Evolutionary conservation across 2,888 invertebrate genomes (phyloP).

Genomic region (Drosophila infuscata): DNA sequence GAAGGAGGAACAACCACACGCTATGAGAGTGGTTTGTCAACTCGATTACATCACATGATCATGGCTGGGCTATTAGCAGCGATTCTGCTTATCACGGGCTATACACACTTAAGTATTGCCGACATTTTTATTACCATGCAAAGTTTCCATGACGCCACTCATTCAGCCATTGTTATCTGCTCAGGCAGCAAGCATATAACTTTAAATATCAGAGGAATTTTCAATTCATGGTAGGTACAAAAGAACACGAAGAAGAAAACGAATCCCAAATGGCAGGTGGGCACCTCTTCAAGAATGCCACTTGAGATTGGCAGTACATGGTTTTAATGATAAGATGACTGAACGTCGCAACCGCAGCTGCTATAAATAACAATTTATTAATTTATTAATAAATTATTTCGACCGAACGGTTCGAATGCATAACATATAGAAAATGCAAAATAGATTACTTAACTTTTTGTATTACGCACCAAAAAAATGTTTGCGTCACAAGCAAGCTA

Average conservation of each 20-base stretch:
- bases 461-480: slow-evolving; percentile 51
- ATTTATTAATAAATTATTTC: not conserved
- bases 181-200: slow-evolving; percentile 41
- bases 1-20: not conserved
- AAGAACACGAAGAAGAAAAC: slow-evolving; percentile 4
- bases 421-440: slow-evolving; percentile 49
- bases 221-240: not conserved
- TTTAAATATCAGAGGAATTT: slow-evolving; percentile 25
- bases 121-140: slow-evolving; percentile 31
- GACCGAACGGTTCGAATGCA: slow-evolving; percentile 34
- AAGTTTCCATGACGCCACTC: slow-evolving; percentile 65
- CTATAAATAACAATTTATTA: slow-evolving; percentile 39
- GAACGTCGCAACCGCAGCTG: not conserved
- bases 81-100: slow-evolving; percentile 8
- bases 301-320: slow-evolving; percentile 42
- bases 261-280: slow-evolving; percentile 25
- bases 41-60: slow-evolving; percentile 52
- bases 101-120: slow-evolving; percentile 18
- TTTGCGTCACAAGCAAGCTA: slow-evolving; percentile 43
- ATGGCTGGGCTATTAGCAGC: not conserved
- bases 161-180: slow-evolving; percentile 39
- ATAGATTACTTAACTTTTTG: slow-evolving; percentile 55
- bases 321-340: slow-evolving; percentile 22
- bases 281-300: slow-evolving; percentile 21
- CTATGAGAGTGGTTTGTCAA: slow-evolving; percentile 3